phyloP scores from a whole-genome alignment of 53 echinoderm and acorn worm genomes.

The Zoroaster sp. region DNA sequence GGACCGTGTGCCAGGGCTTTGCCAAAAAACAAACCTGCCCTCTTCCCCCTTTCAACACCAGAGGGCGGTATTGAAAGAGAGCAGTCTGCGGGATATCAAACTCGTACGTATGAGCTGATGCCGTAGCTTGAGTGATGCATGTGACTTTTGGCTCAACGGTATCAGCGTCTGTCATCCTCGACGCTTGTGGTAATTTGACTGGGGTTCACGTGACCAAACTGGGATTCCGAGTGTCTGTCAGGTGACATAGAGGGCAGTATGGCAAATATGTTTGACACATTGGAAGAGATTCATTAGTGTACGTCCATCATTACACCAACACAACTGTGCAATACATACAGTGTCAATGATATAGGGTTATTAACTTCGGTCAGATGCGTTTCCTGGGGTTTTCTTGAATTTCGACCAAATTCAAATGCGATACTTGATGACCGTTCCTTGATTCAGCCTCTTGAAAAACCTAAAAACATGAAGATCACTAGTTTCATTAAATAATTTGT shows the following conservation, averaged over 20 bases:
- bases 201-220: slow-evolving; percentile 20
- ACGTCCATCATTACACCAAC: not conserved
- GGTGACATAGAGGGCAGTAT: slow-evolving; percentile 47
- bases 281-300: not conserved
- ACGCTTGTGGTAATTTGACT: slow-evolving; percentile 39
- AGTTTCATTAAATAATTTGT: too few relatives aligned
- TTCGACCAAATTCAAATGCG: not conserved
- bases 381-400: too few relatives aligned
- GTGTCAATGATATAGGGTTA: not conserved
- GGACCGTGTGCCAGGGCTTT: not conserved
- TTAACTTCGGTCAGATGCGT: not conserved
- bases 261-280: not conserved
- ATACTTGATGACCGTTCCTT: not conserved
- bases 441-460: not conserved
- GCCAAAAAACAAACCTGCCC: not conserved
- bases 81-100: not conserved
- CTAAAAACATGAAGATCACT: too few relatives aligned
- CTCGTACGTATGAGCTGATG: not conserved
- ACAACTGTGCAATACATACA: not conserved
- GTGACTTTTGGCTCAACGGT: slow-evolving; percentile 21
- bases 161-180: slow-evolving; percentile 38
- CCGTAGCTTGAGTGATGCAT: not conserved
- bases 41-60: not conserved
- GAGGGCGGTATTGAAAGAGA: slow-evolving; percentile 31
- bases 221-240: slow-evolving; percentile 24